phyloP scores from a whole-genome alignment of 2,888 invertebrate species.

The Amaurobius ferox region DNA sequence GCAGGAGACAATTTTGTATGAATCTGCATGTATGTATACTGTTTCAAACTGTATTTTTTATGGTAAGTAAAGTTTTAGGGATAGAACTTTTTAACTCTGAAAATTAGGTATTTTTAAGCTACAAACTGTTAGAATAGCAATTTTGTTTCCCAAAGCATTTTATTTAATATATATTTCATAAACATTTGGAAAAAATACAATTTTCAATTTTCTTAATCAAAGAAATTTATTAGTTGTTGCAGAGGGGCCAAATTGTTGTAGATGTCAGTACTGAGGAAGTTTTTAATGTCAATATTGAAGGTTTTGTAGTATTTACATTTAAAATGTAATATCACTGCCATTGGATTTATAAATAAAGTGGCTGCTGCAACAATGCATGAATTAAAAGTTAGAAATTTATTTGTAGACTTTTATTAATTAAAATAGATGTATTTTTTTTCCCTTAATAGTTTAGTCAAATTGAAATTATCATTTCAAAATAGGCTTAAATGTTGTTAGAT shows the following conservation, averaged over 20 bases:
- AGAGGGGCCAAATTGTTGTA: conserved; percentile 21
- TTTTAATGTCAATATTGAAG: neutral
- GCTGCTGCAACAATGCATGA: neutral
- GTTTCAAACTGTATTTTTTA: neutral
- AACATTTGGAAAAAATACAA: neutral
- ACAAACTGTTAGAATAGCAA: neutral
- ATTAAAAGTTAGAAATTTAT: no score
- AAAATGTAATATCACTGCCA: neutral
- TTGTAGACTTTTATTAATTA: no score
- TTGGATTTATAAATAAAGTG: conserved; percentile 1
- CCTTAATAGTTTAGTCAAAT: no score
- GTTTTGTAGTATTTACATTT: neutral
- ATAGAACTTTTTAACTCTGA: neutral
- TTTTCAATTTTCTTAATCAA: neutral
- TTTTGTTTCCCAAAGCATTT: neutral
- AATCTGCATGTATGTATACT: neutral
- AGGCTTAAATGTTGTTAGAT: no score
- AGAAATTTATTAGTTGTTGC: neutral
- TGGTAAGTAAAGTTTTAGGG: neutral
- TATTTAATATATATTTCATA: neutral
- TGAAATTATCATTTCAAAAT: no score
- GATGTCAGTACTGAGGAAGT: neutral
- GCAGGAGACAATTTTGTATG: neutral
- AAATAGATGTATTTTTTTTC: no score
- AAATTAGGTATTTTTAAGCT: neutral